Evolutionary conservation across 2,888 invertebrate genomes (phyloP), one percentile per base, ranked within the genome.

Genomic region (Nematopogon swammerdamellus): DNA sequence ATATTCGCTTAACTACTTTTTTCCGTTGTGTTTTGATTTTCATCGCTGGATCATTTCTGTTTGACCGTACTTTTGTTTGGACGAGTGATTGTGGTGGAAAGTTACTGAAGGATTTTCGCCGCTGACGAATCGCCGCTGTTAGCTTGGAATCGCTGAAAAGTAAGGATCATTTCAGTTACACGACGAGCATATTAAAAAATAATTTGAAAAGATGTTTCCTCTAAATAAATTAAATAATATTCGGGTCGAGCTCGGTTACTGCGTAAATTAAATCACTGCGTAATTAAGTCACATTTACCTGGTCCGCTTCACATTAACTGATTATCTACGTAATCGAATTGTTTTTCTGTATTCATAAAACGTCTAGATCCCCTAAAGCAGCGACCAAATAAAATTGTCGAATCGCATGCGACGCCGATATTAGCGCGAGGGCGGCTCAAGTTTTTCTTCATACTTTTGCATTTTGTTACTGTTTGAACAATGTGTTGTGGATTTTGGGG

Each of bases 371-470:
- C n/a, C 36, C n/a, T 4, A 36, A 14, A 36, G 36, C 36, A 14
- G 11, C 36, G 36, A 36, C 36, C 64, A 66, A 76, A 75, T 76
- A 69, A 75, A 77, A 75, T 77, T 72, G 71, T 72, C 64, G 67
- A 68, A 75, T 75, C 70, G 75, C 74, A 74, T 75, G 75, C 72
- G 72, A 72, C 65, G 65, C 68, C 68, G 72, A 67, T 72, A 75
- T 77, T 76, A 75, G 64, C 70, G 36, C 63, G 68, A 68, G 70
- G 70, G 67, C 62, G 59, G 61, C 68, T 67, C 64, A 68, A 73
- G 67, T 70, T 73, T 70, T 62, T 36, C n/a, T 4, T 36, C 8
- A 14, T 36, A 14, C 36, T 36, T 36, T 36, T 36, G 36, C 36
- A 14, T 36, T 36, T 36, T 36, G n/a, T 36, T 14, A 14, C n/a